phyloP scores from a whole-genome alignment of 2,113 vertebrate species.

The Oenanthe melanoleuca region DNA sequence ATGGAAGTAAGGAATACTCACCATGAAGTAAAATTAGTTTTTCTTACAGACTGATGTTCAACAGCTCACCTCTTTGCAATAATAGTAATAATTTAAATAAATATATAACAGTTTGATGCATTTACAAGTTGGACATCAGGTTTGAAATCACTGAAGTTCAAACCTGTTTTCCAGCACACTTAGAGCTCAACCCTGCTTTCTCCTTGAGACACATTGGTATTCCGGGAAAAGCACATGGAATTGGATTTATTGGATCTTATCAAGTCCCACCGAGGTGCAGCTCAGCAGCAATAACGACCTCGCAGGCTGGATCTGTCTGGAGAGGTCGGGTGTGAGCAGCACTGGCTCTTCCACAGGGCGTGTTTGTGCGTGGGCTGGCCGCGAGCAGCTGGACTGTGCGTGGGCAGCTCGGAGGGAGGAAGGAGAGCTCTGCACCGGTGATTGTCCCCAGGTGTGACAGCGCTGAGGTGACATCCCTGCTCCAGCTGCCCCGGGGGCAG shows the following conservation, averaged over 20 bases:
- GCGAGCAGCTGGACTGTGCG: background rate
- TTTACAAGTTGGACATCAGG: background rate
- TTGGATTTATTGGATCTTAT: background rate
- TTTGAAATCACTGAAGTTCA: background rate
- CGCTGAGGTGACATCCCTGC: accelerated
- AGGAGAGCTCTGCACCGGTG: background rate
- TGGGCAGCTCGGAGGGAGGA: background rate
- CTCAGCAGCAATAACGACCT: background rate
- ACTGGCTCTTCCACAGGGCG: accelerated
- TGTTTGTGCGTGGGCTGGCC: background rate
- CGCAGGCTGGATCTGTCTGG: no score
- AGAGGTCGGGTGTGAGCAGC: background rate
- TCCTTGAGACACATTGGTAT: background rate
- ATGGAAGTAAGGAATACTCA: background rate
- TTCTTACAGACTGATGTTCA: background rate
- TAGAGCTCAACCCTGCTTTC: background rate
- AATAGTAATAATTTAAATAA: background rate
- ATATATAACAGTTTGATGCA: background rate
- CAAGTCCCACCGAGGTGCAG: background rate
- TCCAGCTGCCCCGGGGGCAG: background rate
- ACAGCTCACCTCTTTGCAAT: background rate
- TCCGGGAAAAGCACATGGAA: accelerated
- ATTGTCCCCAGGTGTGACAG: background rate
- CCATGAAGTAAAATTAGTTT: background rate
- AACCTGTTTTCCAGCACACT: background rate